A percentile compares a stretch with the other conserved stretches of the same genome.
These are phyloP conservation scores for Phlogophora meticulosa DNA, from an alignment of 2,888 invertebrate genomes.

Conservation along the genomic window DNA sequence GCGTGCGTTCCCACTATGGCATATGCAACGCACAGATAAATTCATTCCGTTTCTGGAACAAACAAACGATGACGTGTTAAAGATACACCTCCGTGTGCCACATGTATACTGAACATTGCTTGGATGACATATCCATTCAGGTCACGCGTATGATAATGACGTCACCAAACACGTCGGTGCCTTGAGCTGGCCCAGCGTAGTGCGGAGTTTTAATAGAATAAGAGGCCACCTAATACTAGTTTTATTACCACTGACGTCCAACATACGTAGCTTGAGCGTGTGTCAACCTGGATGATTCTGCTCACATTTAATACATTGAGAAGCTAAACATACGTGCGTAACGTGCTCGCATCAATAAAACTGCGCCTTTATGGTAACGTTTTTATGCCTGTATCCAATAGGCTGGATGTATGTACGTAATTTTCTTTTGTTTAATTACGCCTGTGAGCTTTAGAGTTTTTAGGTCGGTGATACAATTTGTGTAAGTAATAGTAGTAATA, in stretches of 20 bases:
- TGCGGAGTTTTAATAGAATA: too few species aligned
- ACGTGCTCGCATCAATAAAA: background rate
- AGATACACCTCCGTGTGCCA: too few species aligned
- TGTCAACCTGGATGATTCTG: too few species aligned
- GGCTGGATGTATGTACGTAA: background rate
- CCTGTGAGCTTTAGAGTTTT: background rate
- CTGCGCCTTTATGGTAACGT: slow-evolving; percentile 10
- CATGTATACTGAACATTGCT: background rate
- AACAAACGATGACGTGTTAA: background rate
- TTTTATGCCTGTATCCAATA: slow-evolving; percentile 39
- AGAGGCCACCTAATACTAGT: too few species aligned
- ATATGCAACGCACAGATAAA: too few species aligned
- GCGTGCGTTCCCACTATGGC: too few species aligned
- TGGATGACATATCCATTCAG: background rate
- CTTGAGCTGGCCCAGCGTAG: too few species aligned
- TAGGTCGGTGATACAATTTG: background rate
- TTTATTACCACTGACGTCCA: too few species aligned
- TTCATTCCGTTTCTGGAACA: too few species aligned
- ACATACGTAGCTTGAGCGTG: background rate
- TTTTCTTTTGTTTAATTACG: slow-evolving; percentile 39
- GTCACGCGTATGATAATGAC: background rate
- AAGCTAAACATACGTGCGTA: background rate
- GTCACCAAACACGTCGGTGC: too few species aligned
- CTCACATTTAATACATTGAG: too few species aligned
- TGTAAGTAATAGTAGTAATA: background rate